These are phyloP conservation scores for Cyclophora punctaria DNA, from an alignment of 2,888 invertebrate species.

Conservation along the genomic window DNA sequence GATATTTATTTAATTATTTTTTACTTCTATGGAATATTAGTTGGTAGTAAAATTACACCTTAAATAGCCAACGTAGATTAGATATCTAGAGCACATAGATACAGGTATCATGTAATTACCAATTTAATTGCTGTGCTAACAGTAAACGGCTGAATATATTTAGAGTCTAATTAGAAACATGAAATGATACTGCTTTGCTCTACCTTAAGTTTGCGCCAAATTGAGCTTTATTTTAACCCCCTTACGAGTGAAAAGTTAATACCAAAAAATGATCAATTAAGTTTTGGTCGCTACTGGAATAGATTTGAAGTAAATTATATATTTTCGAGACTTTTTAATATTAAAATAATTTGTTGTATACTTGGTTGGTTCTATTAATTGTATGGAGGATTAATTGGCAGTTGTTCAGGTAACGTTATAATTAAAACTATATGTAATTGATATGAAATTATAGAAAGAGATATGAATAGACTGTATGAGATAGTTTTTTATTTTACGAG, in stretches of 20 bases:
- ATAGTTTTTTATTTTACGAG: too few relatives aligned
- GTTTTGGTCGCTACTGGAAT: not conserved
- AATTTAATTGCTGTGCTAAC: too few relatives aligned
- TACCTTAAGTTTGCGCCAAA: not conserved
- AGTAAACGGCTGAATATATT: too few relatives aligned
- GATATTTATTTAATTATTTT: too few relatives aligned
- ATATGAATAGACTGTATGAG: too few relatives aligned
- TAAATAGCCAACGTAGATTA: too few relatives aligned
- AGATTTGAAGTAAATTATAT: slow-evolving; percentile 6
- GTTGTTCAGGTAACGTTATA: not conserved
- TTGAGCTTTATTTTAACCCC: not conserved
- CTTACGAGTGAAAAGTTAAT: not conserved
- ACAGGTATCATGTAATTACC: too few relatives aligned
- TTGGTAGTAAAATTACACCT: too few relatives aligned
- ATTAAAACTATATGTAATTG: not conserved
- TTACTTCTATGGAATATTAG: too few relatives aligned
- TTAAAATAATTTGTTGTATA: not conserved
- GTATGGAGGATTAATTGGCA: not conserved
- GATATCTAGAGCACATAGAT: too few relatives aligned
- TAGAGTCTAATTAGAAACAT: too few relatives aligned
- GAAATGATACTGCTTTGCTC: too few relatives aligned
- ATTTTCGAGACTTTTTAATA: not conserved
- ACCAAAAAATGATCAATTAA: not conserved
- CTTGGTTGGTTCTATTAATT: not conserved
- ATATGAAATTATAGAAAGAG: slow-evolving; percentile 10